A percentile compares a stretch with the other conserved stretches of the same genome.
These are phyloP conservation scores for Drosophila buzzatii DNA, from an alignment of 2,888 invertebrate species.

Conservation along the genomic window DNA sequence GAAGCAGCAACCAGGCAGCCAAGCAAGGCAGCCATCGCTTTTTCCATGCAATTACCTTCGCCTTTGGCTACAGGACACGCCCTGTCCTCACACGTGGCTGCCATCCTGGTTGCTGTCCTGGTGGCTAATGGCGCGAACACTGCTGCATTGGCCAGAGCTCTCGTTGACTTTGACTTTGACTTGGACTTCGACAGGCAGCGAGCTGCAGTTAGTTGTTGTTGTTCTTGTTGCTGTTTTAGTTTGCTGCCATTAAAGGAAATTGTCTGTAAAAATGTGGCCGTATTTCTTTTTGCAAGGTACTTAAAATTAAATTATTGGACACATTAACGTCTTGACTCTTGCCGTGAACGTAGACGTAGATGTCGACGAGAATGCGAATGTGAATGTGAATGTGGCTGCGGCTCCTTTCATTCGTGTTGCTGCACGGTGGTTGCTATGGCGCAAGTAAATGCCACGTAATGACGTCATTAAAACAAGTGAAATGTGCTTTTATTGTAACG, in stretches of 20 bases:
- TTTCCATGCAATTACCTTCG: conserved; percentile 79
- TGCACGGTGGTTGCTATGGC: conserved; percentile 25
- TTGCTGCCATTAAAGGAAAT: conserved; percentile 77
- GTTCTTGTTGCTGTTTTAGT: conserved; percentile 45
- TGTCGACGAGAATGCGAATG: conserved; percentile 19
- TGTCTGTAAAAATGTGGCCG: conserved; percentile 81
- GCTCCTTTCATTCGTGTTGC: not conserved
- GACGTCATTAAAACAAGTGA: conserved; percentile 81
- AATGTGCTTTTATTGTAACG: conserved; percentile 76
- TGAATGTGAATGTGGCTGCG: conserved; percentile 2
- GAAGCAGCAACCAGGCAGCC: not conserved
- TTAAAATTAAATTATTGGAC: conserved; percentile 82
- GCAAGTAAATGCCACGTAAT: conserved; percentile 78
- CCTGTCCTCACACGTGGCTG: conserved; percentile 53
- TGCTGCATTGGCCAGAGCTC: conserved; percentile 39
- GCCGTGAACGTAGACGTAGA: conserved; percentile 40
- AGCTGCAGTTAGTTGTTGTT: conserved; percentile 45
- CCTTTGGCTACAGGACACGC: conserved; percentile 45
- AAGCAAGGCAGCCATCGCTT: conserved; percentile 48
- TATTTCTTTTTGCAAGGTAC: conserved; percentile 82
- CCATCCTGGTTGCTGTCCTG: conserved; percentile 26
- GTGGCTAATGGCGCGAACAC: conserved; percentile 61
- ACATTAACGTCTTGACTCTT: conserved; percentile 79
- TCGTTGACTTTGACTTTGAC: conserved; percentile 25
- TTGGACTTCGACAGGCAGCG: conserved; percentile 26